These are phyloP conservation scores for Sphaeridia pumilis DNA, from an alignment of 2,888 invertebrate genomes.

Conservation along the genomic window DNA sequence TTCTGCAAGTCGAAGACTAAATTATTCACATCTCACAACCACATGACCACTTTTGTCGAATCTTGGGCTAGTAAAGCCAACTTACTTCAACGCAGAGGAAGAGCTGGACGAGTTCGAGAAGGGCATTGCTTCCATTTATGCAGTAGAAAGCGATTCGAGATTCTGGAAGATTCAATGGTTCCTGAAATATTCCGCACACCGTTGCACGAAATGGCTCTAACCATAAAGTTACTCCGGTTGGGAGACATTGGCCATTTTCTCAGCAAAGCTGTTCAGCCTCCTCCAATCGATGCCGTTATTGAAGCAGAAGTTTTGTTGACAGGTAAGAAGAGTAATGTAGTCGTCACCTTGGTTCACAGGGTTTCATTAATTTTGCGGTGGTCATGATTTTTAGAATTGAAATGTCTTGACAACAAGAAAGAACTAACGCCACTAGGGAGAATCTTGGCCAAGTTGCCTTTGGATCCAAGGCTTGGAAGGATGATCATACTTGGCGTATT, in stretches of 20 bases:
- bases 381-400: slow-evolving; percentile 55
- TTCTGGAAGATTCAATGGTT: slow-evolving; percentile 76
- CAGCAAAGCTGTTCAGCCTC: slow-evolving; percentile 90
- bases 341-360: background rate
- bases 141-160: slow-evolving; percentile 50
- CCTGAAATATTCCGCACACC: slow-evolving; percentile 98
- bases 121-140: slow-evolving; percentile 92
- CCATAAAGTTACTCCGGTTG: slow-evolving; percentile 75
- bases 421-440: slow-evolving; percentile 86
- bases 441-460: slow-evolving; percentile 84
- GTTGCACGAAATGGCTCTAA: slow-evolving; percentile 83
- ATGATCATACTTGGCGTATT: slow-evolving; percentile 93
- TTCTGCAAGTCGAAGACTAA: slow-evolving; percentile 96
- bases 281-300: slow-evolving; percentile 87
- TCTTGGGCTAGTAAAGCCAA: slow-evolving; percentile 93
- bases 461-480: slow-evolving; percentile 92
- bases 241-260: slow-evolving; percentile 90
- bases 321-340: slow-evolving; percentile 40
- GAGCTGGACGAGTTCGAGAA: slow-evolving; percentile 88
- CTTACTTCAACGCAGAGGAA: slow-evolving; percentile 83
- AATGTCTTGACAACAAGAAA: slow-evolving; percentile 75
- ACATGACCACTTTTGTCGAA: slow-evolving; percentile 96
- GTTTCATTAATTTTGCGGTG: slow-evolving; percentile 1
- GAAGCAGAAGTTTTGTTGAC: slow-evolving; percentile 76
- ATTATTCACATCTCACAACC: slow-evolving; percentile 94